phyloP scores from a whole-genome alignment of 37 sponge, comb jelly and placozoan species.

The Agelas oroides region DNA sequence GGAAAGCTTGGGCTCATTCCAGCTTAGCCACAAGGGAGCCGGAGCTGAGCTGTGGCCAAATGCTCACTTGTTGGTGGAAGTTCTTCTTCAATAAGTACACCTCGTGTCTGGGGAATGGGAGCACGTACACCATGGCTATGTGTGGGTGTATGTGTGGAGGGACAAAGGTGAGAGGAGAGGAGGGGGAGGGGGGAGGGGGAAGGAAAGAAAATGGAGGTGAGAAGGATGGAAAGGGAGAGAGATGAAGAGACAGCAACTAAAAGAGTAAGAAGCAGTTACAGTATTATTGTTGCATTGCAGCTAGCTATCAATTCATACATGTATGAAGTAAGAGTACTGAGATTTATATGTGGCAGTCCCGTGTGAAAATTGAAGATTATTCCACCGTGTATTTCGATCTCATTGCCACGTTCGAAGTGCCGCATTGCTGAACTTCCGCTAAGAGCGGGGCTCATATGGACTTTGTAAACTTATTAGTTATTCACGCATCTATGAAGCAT shows the following conservation, averaged over 20 bases:
- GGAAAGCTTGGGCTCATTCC: no score
- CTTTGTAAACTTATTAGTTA: not conserved
- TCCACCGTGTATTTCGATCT: not conserved
- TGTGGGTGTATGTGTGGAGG: not conserved
- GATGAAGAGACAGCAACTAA: not conserved
- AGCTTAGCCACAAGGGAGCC: no score
- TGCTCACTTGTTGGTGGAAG: constrained; percentile 19
- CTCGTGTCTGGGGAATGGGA: constrained; percentile 75
- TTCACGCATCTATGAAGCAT: not conserved
- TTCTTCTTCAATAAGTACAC: constrained; percentile 77
- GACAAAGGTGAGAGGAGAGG: not conserved
- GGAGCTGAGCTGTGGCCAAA: no score
- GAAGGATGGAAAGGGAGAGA: not conserved
- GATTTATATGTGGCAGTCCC: not conserved
- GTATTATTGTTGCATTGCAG: no score
- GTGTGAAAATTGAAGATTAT: not conserved
- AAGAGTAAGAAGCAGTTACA: no score
- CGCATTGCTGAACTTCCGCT: no score
- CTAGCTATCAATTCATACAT: no score
- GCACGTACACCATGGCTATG: constrained; percentile 53
- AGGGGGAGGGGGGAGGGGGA: not conserved
- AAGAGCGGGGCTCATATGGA: no score
- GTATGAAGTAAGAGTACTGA: not conserved
- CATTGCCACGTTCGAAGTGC: no score
- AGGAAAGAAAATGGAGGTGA: not conserved